Evolutionary conservation across 1,140 invertebrate species (phyloP), one percentile per base, ranked within the genome.

Genomic region (Leptinotarsa lineolata): DNA sequence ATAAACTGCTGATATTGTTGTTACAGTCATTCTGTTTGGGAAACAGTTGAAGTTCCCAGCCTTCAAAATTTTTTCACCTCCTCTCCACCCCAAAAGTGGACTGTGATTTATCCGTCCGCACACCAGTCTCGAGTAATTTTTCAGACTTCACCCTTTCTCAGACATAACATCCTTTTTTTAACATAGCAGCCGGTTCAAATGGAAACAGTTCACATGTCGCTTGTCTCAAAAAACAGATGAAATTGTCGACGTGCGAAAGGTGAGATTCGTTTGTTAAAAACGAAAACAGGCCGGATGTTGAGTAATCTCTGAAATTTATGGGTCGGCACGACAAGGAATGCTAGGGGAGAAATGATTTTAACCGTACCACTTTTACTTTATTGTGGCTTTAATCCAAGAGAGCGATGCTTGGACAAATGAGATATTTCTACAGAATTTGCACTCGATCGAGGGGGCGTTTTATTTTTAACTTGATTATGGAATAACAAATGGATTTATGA

Each of bases 101-200:
- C 18, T 71, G 69, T 22, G 58, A 45, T 63, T 63, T 63, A 58
- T 71, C 69, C 69, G 30, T 71, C 69, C 69, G 24, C 58, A 48
- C 60, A 60, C 61, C 30, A 63, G 39, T 63, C 30, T 44, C 16
- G 48, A 21, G 30, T 30, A 30, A 71, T 63, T 71, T 63, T 71
- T 58, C 67, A 39, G 60, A 63, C 21, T 59, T 71, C 59, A 71
- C 69, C 69, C 69, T 71, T 71, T 63, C 69, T 16, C 44, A 71
- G 69, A 71, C 69, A 71, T 71, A 71, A 71, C 69, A 71, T 71
- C 69, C 69, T 71, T 71, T 71, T 71, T 59, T 71, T 63, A 60
- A 22, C 22, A 45, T n/a, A 13, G 69, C 69, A 63, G 58, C 69
- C 69, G 69, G 59, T 71, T 48, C 45, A 12, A 63, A 71, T 63